These are phyloP conservation scores for Gonatopus flavifemur DNA, from an alignment of 1,140 invertebrate species.

Conservation along the genomic window DNA sequence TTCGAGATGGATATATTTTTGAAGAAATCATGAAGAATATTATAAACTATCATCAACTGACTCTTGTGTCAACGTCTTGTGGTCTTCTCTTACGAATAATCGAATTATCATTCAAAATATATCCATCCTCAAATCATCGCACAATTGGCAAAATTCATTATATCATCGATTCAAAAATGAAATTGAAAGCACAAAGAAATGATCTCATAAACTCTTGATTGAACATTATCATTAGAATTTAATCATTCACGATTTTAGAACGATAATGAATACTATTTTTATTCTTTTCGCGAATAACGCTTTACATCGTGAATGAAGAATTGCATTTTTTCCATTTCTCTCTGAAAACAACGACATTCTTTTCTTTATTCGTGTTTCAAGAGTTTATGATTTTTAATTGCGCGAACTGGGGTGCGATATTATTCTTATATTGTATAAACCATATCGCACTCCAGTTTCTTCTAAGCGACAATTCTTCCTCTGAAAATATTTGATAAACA, in stretches of 20 bases:
- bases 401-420: conserved; percentile 38
- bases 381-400: conserved; percentile 37
- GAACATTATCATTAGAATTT: too few species aligned
- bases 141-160: too few species aligned
- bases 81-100: background rate
- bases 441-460: conserved; percentile 27
- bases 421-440: conserved; percentile 5
- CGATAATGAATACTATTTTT: too few species aligned
- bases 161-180: too few species aligned
- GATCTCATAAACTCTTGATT: conserved; percentile 38
- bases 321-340: too few species aligned
- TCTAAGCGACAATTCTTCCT: background rate
- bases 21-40: conserved; percentile 2
- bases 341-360: too few species aligned
- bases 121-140: too few species aligned
- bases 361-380: conserved; percentile 17
- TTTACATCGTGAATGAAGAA: too few species aligned
- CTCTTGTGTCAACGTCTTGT: background rate
- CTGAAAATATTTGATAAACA: background rate
- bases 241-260: too few species aligned
- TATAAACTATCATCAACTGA: background rate
- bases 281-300: too few species aligned
- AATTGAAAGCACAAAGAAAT: too few species aligned
- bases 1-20: conserved; percentile 22
- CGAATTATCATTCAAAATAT: too few species aligned